Evolutionary conservation across 2,797 vertebrate species (phyloP).

Genomic region (Sebastes iracundus): DNA sequence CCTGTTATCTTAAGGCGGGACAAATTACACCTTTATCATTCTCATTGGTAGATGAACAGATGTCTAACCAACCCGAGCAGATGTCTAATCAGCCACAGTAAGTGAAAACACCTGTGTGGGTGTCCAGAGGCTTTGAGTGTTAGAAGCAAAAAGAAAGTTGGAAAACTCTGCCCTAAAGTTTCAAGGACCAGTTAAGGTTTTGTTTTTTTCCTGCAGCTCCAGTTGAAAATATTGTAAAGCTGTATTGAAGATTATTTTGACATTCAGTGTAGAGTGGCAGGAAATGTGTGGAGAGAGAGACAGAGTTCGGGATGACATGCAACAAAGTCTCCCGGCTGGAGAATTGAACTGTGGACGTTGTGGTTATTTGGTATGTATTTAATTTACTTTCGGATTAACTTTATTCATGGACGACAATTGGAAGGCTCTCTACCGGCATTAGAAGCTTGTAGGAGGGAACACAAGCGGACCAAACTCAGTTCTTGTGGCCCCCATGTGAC

Average conservation of each 20-base stretch:
- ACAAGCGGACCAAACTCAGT: background rate
- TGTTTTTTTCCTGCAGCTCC: background rate
- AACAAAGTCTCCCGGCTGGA: background rate
- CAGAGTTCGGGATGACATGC: background rate
- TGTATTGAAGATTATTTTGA: background rate
- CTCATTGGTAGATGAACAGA: no score
- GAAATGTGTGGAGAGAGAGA: background rate
- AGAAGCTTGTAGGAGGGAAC: background rate
- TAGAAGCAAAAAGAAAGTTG: background rate
- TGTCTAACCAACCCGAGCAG: no score
- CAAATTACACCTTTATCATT: no score
- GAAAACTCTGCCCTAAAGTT: no score
- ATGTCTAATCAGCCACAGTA: no score
- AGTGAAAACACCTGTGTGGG: no score
- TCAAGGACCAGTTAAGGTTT: background rate
- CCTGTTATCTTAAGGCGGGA: no score
- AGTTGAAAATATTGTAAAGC: background rate
- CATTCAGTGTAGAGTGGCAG: background rate
- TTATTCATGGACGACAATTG: background rate
- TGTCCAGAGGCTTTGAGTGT: no score
- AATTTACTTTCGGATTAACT: fast-evolving
- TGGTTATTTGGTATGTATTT: background rate
- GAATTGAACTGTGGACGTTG: background rate
- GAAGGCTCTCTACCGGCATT: background rate
- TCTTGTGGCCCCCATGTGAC: no score